These are phyloP conservation scores for Escarpia spicata DNA, from an alignment of 2,888 invertebrate genomes.

Conservation along the genomic window DNA sequence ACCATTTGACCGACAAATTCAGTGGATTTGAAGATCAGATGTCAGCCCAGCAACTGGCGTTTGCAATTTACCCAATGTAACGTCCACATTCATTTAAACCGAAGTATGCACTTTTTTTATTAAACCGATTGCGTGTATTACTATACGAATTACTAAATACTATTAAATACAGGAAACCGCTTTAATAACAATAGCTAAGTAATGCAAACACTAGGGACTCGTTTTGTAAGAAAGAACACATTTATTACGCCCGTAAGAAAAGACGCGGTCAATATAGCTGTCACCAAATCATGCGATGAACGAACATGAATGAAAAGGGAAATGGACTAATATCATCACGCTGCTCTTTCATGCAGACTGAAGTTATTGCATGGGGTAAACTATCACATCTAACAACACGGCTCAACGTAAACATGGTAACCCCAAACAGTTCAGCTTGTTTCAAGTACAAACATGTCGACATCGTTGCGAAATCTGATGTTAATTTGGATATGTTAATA, in stretches of 20 bases:
- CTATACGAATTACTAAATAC: too few species aligned
- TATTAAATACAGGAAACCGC: too few species aligned
- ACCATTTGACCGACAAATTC: too few species aligned
- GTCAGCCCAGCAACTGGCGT: too few species aligned
- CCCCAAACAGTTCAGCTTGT: background rate
- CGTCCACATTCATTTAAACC: too few species aligned
- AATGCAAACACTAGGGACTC: background rate
- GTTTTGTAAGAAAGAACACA: background rate
- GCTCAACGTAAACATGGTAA: background rate
- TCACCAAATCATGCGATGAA: background rate
- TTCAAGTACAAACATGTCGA: background rate
- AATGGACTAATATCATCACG: background rate
- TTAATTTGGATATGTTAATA: background rate
- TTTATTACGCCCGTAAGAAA: background rate
- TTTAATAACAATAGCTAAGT: background rate
- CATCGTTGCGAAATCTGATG: background rate
- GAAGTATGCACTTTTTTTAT: too few species aligned
- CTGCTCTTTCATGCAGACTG: background rate
- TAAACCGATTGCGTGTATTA: too few species aligned
- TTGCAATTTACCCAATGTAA: too few species aligned
- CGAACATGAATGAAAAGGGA: background rate
- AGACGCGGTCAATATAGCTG: background rate
- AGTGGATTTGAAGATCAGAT: too few species aligned
- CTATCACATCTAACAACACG: background rate
- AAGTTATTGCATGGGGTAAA: background rate